Base-by-base conservation (phyloP, 92 coral and sea anemone genomes). In the Zoanthus solanderi region DNA sequence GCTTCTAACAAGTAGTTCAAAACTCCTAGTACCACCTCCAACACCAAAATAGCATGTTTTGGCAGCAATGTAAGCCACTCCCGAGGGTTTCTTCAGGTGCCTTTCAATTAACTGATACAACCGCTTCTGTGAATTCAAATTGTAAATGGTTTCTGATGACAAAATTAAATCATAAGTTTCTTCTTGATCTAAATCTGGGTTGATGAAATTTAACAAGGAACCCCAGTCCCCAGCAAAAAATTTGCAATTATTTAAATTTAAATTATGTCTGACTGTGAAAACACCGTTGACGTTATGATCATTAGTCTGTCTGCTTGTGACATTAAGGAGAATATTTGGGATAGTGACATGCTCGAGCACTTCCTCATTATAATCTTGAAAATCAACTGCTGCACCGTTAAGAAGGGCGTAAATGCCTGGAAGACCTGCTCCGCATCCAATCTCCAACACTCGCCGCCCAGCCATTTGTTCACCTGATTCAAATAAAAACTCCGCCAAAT, bases 1-100 rank as follows among this genome's bases (percentile, higher is more conserved):
- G 73, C 83, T 87, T 56, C 23, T 84, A 5, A 97, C 96, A 69
- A 87, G n/a, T 45, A 86, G 71, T 69, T 89, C 95, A 93, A 97
- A 97, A 37, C 94, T 88, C 73, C 96, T 92, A n/a, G 99, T 97
- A 8, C 99, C 98, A 37, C 99, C 99, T 61, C 99, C 99, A 13
- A 97, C 99, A 69, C 99, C 99, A 95, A 97, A 97, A 79, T 97
- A 97, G 68, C 94, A 83, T 17, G 94, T 95, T 87, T 97, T 97
- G 53, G 98, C 99, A 15, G 99, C 99, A 52, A 97, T 79, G 83
- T 90, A 95, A 7, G 92, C 98, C 5, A 92, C 69, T 2, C 99
- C 99, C 10, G 52, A 17, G 6, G 94, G 97, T 60, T 91, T 91
- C 81, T 78, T 84, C 61, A 97, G 76, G 68, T 92, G 92, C 17